phyloP scores from a whole-genome alignment of 2,113 vertebrate genomes.

The Ciconia stormi region DNA sequence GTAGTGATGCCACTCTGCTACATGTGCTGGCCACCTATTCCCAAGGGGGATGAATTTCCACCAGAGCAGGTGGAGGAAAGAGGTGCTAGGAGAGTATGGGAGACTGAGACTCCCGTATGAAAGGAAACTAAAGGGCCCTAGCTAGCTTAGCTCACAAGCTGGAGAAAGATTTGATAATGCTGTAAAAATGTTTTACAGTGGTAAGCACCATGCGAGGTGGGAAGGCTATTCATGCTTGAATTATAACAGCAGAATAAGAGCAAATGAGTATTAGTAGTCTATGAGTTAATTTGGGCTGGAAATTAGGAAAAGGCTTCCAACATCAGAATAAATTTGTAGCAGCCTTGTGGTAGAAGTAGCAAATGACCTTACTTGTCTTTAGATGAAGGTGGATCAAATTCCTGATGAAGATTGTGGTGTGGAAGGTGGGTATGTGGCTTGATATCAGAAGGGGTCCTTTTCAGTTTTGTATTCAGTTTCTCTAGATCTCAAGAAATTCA shows the following conservation, averaged over 20 bases:
- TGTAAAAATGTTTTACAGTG: not conserved
- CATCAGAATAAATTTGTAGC: not conserved
- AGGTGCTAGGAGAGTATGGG: not conserved
- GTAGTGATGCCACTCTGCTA: not conserved
- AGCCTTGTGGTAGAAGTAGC: not conserved
- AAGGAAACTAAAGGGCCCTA: not conserved
- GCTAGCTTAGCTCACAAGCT: not conserved
- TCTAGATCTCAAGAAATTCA: not conserved
- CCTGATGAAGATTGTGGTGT: not conserved
- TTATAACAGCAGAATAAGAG: not conserved
- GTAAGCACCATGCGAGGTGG: not conserved
- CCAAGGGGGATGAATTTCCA: not conserved
- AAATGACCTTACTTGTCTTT: not conserved
- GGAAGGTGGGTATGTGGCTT: not conserved
- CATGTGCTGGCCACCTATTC: rapidly evolving
- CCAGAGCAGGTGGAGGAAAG: not conserved
- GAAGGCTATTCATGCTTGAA: not conserved
- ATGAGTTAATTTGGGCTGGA: not conserved
- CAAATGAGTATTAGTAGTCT: not conserved
- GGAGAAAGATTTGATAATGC: not conserved
- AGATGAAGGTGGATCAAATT: not conserved
- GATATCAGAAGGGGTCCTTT: not conserved
- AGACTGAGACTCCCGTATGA: not conserved
- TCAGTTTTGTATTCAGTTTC: not conserved
- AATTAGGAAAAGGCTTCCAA: not conserved